phyloP scores from a whole-genome alignment of 2,888 invertebrate genomes.

The Heteropelma amictum region DNA sequence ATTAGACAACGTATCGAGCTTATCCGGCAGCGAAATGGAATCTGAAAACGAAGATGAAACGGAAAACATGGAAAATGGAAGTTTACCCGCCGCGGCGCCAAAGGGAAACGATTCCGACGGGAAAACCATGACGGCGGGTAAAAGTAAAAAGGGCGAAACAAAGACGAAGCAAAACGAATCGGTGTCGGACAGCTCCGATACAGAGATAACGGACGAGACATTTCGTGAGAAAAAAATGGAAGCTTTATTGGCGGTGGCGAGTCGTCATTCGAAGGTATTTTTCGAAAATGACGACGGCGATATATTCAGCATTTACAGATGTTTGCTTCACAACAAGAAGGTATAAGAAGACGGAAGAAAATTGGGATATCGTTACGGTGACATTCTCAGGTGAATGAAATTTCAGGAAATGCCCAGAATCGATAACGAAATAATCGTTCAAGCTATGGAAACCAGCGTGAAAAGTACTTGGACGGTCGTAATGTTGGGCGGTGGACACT shows the following conservation, averaged over 20 bases:
- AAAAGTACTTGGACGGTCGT: constrained; percentile 85
- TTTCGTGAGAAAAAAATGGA: constrained; percentile 65
- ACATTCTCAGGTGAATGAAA: constrained; percentile 52
- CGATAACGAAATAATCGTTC: constrained; percentile 71
- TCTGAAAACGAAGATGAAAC: constrained; percentile 76
- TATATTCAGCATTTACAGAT: constrained; percentile 87
- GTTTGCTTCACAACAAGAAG: constrained; percentile 86
- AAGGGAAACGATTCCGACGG: constrained; percentile 42
- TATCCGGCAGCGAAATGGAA: constrained; percentile 83
- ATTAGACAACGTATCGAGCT: constrained; percentile 83
- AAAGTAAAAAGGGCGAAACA: constrained; percentile 61
- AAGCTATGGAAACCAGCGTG: constrained; percentile 72
- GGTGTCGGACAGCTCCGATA: constrained; percentile 68
- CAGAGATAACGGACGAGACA: constrained; percentile 67
- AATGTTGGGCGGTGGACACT: constrained; percentile 92
- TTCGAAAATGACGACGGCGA: constrained; percentile 84
- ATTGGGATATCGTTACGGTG: constrained; percentile 25
- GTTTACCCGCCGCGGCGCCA: constrained; percentile 70
- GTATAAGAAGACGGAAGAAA: constrained; percentile 73
- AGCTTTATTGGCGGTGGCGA: constrained; percentile 72
- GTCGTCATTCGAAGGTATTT: constrained; percentile 86
- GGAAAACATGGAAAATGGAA: constrained; percentile 63
- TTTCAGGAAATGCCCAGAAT: constrained; percentile 78
- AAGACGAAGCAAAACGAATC: constrained; percentile 55
- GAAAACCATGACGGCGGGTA: constrained; percentile 36